These are phyloP conservation scores for Drosophila neocordata DNA, from an alignment of 1,140 invertebrate species.

Conservation along the genomic window DNA sequence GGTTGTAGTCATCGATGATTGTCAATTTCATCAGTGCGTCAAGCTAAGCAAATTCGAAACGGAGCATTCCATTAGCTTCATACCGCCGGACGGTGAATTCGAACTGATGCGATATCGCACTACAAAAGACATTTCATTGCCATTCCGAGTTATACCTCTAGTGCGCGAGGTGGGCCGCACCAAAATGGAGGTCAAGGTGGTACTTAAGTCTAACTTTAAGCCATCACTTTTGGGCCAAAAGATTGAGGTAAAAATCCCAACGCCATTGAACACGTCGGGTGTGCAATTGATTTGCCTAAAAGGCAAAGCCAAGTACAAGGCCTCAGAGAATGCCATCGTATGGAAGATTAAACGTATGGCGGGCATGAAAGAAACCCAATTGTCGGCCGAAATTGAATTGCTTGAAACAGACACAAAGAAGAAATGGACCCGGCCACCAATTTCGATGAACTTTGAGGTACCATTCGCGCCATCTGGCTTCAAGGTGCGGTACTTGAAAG, in stretches of 20 bases:
- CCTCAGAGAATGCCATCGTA: slow-evolving; percentile 99
- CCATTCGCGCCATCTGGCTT: slow-evolving; percentile 99
- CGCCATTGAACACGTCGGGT: slow-evolving; percentile 98
- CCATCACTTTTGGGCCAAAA: slow-evolving; percentile 99
- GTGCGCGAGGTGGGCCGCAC: slow-evolving; percentile 98
- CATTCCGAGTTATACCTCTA: slow-evolving; percentile 99
- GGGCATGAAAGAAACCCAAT: slow-evolving; percentile 99
- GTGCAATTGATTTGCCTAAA: slow-evolving; percentile 99
- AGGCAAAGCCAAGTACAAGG: slow-evolving; percentile 99
- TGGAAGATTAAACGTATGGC: slow-evolving; percentile 99
- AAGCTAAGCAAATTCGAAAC: slow-evolving; percentile 99
- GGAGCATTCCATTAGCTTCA: slow-evolving; percentile 99
- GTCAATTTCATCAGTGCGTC: slow-evolving; percentile 99
- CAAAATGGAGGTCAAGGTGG: slow-evolving; percentile 99
- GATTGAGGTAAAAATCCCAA: slow-evolving; percentile 99
- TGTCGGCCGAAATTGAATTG: slow-evolving; percentile 99
- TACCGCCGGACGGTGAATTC: slow-evolving; percentile 99
- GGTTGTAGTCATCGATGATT: slow-evolving; percentile 99
- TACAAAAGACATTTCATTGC: slow-evolving; percentile 99
- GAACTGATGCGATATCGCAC: slow-evolving; percentile 99
- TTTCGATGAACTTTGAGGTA: slow-evolving; percentile 99
- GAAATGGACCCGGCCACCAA: slow-evolving; percentile 99
- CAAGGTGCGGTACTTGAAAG: slow-evolving; percentile 99
- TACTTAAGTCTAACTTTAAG: slow-evolving; percentile 99
- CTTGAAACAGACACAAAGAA: slow-evolving; percentile 99